Evolutionary conservation across 2,797 vertebrate genomes (phyloP).

Genomic region (Bovichtus variegatus): DNA sequence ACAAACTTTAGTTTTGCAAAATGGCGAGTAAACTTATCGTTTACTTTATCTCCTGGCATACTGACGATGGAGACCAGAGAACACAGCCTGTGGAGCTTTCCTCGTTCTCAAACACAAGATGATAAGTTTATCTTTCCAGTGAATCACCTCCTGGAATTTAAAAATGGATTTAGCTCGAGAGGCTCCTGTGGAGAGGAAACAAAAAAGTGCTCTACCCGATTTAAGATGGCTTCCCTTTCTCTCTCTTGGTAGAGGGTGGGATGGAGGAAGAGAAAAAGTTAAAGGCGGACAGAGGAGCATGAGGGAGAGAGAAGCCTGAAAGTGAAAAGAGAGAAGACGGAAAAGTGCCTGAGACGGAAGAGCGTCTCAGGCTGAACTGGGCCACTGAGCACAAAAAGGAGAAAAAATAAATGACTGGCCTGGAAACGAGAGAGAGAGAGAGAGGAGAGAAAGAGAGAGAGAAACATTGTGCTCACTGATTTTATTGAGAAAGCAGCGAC

Average conservation of each 20-base stretch:
- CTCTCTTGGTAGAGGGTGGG: slow-evolving; percentile 20
- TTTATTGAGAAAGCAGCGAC: too few relatives aligned
- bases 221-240: slow-evolving; percentile 63
- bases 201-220: slow-evolving; percentile 24
- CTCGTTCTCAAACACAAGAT: slow-evolving; percentile 16
- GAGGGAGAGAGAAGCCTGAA: slow-evolving; percentile 31
- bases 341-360: slow-evolving; percentile 56
- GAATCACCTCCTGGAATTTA: slow-evolving; percentile 37
- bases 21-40: slow-evolving; percentile 1
- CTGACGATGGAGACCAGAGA: slow-evolving; percentile 3
- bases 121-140: slow-evolving; percentile 40
- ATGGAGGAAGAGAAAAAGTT: slow-evolving; percentile 39
- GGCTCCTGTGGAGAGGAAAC: slow-evolving; percentile 14
- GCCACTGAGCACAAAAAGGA: slow-evolving; percentile 72
- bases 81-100: slow-evolving; percentile 23
- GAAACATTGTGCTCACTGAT: too few relatives aligned
- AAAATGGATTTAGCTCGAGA: slow-evolving; percentile 36
- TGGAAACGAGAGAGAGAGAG: slow-evolving; percentile 59
- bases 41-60: background rate
- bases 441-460: slow-evolving; percentile 3
- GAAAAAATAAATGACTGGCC: slow-evolving; percentile 61
- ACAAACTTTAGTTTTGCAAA: slow-evolving; percentile 28
- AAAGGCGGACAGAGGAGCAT: slow-evolving; percentile 35
- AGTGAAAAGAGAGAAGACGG: slow-evolving; percentile 35
- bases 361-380: slow-evolving; percentile 75